phyloP scores from a whole-genome alignment of 2,113 vertebrate species.

The Salvator merianae region DNA sequence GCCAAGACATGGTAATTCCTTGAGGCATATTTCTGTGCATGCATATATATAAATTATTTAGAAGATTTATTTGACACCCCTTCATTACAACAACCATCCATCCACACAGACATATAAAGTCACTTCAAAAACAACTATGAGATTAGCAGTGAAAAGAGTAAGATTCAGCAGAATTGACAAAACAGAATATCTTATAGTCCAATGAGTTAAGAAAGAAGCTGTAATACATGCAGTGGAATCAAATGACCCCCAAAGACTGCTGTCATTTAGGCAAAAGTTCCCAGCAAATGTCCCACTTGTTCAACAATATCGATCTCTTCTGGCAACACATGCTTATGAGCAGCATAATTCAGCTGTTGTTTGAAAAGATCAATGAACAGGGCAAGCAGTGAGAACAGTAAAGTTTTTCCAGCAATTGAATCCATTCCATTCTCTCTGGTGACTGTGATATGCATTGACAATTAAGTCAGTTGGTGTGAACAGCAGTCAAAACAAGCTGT shows the following conservation, averaged over 20 bases:
- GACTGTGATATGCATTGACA: neutral
- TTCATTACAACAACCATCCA: neutral
- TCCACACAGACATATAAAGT: neutral
- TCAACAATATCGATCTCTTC: conserved; percentile 51
- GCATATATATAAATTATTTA: too few species aligned
- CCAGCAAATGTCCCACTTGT: conserved; percentile 44
- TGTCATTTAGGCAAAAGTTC: conserved; percentile 35
- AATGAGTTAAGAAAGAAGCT: neutral
- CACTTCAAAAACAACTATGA: neutral
- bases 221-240: conserved; percentile 25
- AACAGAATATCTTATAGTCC: neutral
- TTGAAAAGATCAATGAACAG: conserved; percentile 40
- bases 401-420: conserved; percentile 32
- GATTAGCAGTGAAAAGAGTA: neutral
- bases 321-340: conserved; percentile 39
- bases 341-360: conserved; percentile 41
- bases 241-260: conserved; percentile 32
- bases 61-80: too few species aligned
- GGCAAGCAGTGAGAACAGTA: conserved; percentile 22
- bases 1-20: too few species aligned
- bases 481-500: conserved; percentile 42
- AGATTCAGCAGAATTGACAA: neutral
- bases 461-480: neutral
- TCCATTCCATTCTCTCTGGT: neutral
- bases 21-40: too few species aligned